Base-by-base conservation (phyloP, 2,888 invertebrate genomes). In the Pterostichus madidus region DNA sequence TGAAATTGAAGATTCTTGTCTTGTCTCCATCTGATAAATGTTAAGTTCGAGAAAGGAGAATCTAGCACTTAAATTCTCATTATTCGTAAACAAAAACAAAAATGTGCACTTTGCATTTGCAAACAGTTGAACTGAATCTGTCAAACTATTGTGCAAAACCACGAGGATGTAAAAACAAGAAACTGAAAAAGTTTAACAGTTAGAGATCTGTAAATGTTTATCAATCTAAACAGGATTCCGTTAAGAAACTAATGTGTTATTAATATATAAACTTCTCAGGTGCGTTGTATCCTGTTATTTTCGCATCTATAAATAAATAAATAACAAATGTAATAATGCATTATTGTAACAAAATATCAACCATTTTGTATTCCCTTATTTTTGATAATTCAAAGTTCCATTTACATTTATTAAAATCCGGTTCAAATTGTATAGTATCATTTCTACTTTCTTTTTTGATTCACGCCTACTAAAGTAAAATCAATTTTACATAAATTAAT, bases 51-150 rank as follows among this genome's bases (percentile, higher is more conserved):
- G 32, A 64, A 64, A 64, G 64, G 32, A 64, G n/a, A n/a, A 31
- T 35, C 59, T 24, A 31, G 64, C 64, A 39, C 32, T 64, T 64
- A 64, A 64, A 64, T 64, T 35, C 64, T 64, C 64, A 64, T 64
- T 64, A 64, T 64, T 64, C 31, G 32, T 64, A 31, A 32, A 64
- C 32, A 32, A 64, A 35, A n/a, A 32, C 31, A 64, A 59, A 31
- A 59, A 64, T 35, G 10, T 64, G 64, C 35, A 64, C 64, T n/a
- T 39, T 35, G 35, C 35, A 64, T 35, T 64, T 64, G 31, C 59
- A 59, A 0, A 3, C 24, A 24, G 24, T 24, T 24, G 24, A 64
- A 49, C n/a, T 49, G 49, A 11, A 49, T 49, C 49, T 49, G 64
- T 64, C 64, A 64, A n/a, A 56, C 5, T 1, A 59, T 59, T 59